These are phyloP conservation scores for Diarsia dahlii DNA, from an alignment of 2,888 invertebrate genomes.

Conservation along the genomic window DNA sequence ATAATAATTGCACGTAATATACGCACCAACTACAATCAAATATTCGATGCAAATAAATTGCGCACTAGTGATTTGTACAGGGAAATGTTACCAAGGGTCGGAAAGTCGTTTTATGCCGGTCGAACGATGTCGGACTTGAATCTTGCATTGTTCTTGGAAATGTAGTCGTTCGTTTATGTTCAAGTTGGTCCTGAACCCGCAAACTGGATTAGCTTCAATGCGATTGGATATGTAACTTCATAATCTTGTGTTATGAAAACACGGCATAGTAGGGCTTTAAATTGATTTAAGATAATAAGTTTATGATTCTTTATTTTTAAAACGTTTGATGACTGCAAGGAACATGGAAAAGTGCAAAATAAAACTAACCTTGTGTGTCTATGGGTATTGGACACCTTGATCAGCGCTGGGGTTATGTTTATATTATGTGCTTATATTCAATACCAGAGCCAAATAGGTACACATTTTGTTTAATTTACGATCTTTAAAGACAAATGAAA, in stretches of 20 bases:
- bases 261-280: not conserved
- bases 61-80: slow-evolving; percentile 52
- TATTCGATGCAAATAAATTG: slow-evolving; percentile 35
- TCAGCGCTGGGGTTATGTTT: not conserved
- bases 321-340: not conserved
- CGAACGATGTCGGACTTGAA: slow-evolving; percentile 39
- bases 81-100: slow-evolving; percentile 53
- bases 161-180: slow-evolving; percentile 65
- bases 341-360: not conserved
- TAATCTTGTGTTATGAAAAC: not conserved
- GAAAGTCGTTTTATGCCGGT: slow-evolving; percentile 48
- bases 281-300: too few species aligned
- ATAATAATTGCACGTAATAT: slow-evolving; percentile 28
- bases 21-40: slow-evolving; percentile 6
- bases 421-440: not conserved
- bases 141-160: slow-evolving; percentile 68
- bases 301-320: not conserved
- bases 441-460: not conserved
- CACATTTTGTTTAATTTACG: slow-evolving; percentile 24
- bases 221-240: slow-evolving; percentile 28
- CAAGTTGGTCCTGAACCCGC: slow-evolving; percentile 25
- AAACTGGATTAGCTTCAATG: slow-evolving; percentile 29
- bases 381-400: not conserved
- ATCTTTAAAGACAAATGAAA: slow-evolving; percentile 27
- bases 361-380: not conserved